Conservation (phyloP, 2,797 vertebrate genomes). For the Pantherophis vulpinus region DNA sequence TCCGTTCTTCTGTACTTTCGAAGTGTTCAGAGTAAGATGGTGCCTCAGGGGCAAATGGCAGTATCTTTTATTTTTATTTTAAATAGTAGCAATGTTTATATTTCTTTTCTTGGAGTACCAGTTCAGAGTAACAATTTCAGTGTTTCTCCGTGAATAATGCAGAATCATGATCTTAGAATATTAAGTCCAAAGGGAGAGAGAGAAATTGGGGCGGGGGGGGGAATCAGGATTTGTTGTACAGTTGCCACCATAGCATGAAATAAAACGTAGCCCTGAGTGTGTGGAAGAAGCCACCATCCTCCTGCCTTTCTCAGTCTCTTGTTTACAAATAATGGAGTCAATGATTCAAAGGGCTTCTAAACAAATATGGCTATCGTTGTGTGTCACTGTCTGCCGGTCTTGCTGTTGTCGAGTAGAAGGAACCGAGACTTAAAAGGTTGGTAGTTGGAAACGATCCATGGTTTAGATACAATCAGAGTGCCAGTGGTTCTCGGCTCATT, state of each 20-base stretch:
- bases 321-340: neutral
- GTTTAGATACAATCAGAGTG: fast-evolving
- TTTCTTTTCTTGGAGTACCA: constrained; percentile 30
- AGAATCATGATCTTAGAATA: constrained; percentile 38
- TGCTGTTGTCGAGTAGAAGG: constrained; percentile 15
- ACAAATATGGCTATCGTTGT: neutral
- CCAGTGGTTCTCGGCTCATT: fast-evolving
- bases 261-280: constrained; percentile 37
- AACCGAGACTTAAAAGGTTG: neutral
- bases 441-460: neutral
- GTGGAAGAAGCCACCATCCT: constrained; percentile 48
- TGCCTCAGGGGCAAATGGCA: constrained; percentile 29
- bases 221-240: neutral
- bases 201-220: constrained; percentile 46
- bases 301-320: constrained; percentile 11
- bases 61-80: constrained; percentile 28
- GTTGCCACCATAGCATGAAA: constrained; percentile 4
- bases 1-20: constrained; percentile 52
- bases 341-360: constrained; percentile 25
- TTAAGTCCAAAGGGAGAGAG: constrained; percentile 34
- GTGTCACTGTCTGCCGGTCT: constrained; percentile 25
- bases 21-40: constrained; percentile 56
- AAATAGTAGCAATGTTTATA: constrained; percentile 23
- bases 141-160: constrained; percentile 44
- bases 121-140: constrained; percentile 47